Evolutionary conservation across 2,113 vertebrate species (phyloP), one percentile per base, ranked within the genome.

Genomic region (Upupa epops): DNA sequence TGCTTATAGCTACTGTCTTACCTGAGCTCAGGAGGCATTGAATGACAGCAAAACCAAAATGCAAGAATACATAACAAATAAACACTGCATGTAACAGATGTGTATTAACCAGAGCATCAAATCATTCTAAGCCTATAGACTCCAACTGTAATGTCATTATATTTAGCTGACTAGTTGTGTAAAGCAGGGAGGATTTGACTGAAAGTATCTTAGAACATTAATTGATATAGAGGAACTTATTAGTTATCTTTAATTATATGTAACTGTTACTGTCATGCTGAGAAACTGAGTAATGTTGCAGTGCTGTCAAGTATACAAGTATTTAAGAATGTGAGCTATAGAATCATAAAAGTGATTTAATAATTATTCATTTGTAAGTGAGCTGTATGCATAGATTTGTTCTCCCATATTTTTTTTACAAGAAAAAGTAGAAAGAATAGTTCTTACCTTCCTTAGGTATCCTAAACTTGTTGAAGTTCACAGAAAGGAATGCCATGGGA

Each of bases 81-180:
- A 85, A 68, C 0, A 0, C 69, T 56, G 28, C 46, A 4, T 49
- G 17, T 64, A 88, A 59, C 83, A 91, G 56, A 60, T 77, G 42
- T 63, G 56, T 77, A 52, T 91, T 94, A 88, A 63, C 42, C 42
- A 77, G 37, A 85, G 26, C 51, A 74, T 78, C 72, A 77, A 70
- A 64, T 92, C 37, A 36, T 89, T 80, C 55, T 92, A 86, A 92
- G 94, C 76, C 58, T 68, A 9, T 64, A 46, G 28, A 81, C 45
- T 71, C 45, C 61, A 71, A 7, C 48, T 89, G 48, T 88, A 89
- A 88, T 91, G 24, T 49, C 80, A 83, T 91, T 94, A 36, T 19
- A 21, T 83, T 83, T 81, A 77, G 17, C 40, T 80, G 46, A 56
- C 51, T 91, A 24, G 34, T 59, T 80, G 14, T 83, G 48, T 65